Evolutionary conservation across 2,113 vertebrate genomes (phyloP).

Genomic region (Lipophrys pholis): DNA sequence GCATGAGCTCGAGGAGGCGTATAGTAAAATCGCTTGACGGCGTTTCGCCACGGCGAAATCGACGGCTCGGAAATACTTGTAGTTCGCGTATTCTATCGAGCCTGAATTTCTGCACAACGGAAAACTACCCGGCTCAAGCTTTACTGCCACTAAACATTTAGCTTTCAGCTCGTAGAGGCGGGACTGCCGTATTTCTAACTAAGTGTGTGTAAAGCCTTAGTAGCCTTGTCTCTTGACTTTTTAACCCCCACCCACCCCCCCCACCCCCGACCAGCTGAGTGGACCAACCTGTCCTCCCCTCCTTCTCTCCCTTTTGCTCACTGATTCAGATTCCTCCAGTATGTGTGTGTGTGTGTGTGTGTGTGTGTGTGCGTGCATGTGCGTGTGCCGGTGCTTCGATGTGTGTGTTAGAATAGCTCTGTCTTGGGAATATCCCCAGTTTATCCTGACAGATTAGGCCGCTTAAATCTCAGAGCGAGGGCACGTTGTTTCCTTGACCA

Average conservation of each 20-base stretch:
- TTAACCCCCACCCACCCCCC: slow-evolving; percentile 16
- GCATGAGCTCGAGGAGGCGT: slow-evolving; percentile 8
- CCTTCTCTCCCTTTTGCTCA: slow-evolving; percentile 29
- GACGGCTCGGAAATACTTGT: neutral
- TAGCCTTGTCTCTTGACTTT: slow-evolving; percentile 50
- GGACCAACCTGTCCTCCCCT: slow-evolving; percentile 52
- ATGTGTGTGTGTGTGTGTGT: slow-evolving; percentile 13
- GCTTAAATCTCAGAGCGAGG: slow-evolving; percentile 74
- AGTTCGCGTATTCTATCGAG: slow-evolving; percentile 1
- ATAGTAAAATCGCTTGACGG: slow-evolving; percentile 3
- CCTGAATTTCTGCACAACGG: slow-evolving; percentile 2
- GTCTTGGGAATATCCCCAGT: slow-evolving; percentile 76
- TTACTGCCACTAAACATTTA: slow-evolving; percentile 15
- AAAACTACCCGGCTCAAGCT: slow-evolving; percentile 12
- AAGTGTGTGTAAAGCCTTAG: slow-evolving; percentile 63
- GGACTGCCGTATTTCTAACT: slow-evolving; percentile 22
- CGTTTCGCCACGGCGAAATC: too few species aligned
- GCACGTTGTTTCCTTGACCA: slow-evolving; percentile 74
- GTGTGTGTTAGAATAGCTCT: slow-evolving; percentile 75
- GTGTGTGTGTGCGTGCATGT: slow-evolving; percentile 15
- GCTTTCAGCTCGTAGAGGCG: neutral
- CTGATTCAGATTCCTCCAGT: slow-evolving; percentile 45
- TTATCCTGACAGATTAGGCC: slow-evolving; percentile 82
- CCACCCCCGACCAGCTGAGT: slow-evolving; percentile 38
- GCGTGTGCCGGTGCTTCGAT: slow-evolving; percentile 40